These are phyloP conservation scores for Listronotus oregonensis DNA, from an alignment of 1,140 invertebrate species.

Conservation along the genomic window DNA sequence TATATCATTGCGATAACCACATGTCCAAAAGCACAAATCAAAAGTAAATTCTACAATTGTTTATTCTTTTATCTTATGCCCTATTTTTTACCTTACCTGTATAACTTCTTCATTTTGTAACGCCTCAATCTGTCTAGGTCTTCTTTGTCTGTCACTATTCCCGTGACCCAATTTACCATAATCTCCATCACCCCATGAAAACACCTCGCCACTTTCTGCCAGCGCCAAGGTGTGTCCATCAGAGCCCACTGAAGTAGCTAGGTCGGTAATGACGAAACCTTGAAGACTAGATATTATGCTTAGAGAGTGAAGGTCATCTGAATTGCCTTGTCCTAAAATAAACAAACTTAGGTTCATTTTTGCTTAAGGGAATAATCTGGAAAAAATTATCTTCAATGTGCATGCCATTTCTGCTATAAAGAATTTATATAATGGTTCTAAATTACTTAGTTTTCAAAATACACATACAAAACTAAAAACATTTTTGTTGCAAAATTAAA, in stretches of 20 bases:
- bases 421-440: no score
- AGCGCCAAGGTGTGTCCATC: constrained; percentile 93
- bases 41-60: no score
- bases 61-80: no score
- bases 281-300: constrained; percentile 69
- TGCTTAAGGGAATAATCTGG: no score
- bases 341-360: no score
- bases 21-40: no score
- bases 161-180: constrained; percentile 80
- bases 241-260: constrained; percentile 83
- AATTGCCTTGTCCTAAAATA: constrained; percentile 84
- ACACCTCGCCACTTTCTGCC: constrained; percentile 87
- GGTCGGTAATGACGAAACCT: constrained; percentile 69
- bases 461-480: no score
- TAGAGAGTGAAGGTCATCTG: constrained; percentile 78
- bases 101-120: constrained; percentile 68
- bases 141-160: constrained; percentile 67
- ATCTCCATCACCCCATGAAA: constrained; percentile 87
- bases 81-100: constrained; percentile 45
- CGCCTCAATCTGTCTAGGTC: constrained; percentile 70
- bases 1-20: no score
- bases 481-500: no score
- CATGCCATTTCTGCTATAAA: no score
- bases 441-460: no score
- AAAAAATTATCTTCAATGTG: no score